Base-by-base conservation (phyloP, 1,140 invertebrate species). In the Platorchestia sp. region DNA sequence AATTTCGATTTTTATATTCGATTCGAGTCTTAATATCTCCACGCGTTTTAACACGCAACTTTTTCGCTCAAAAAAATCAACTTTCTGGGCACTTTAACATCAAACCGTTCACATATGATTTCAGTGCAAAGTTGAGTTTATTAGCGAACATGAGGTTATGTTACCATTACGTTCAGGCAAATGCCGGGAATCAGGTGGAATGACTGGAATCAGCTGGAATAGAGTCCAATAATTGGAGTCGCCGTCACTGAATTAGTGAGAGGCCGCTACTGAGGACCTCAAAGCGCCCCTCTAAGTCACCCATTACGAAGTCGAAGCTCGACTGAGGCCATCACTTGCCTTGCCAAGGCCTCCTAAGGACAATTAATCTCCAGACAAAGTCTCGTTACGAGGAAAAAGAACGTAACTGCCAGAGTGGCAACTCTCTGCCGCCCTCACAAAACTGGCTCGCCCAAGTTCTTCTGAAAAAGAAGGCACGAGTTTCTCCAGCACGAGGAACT, bases 331-430 rank as follows among this genome's bases (percentile, higher is more conserved):
- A 75, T 75, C 59, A 75, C 59, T 75, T 75, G 59, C 59, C 59
- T 75, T 75, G 59, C 59, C 59, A 75, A 75, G 59, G 59, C 36
- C 59, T 75, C 59, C 27, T 22, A 75, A 75, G 59, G 59, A 75
- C 59, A 75, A 75, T 75, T 75, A 75, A 75, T 75, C 59, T 75
- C 59, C 59, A 75, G 59, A 75, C 59, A 75, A 75, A 75, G 59
- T 75, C 59, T 75, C 59, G 59, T 75, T 75, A 75, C 59, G 59
- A 75, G 59, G 59, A 75, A 75, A 75, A 75, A 75, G 59, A 75
- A 75, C 27, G 59, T 36, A 75, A 36, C 59, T 75, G 59, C 59
- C 59, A 36, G 27, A 75, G 59, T 75, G 59, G 59, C 59, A 75
- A 36, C 59, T 75, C 59, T 75, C 59, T 27, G 59, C 59, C 27